phyloP scores from a whole-genome alignment of 1,140 invertebrate genomes.

The Panagrolaimus sp. region DNA sequence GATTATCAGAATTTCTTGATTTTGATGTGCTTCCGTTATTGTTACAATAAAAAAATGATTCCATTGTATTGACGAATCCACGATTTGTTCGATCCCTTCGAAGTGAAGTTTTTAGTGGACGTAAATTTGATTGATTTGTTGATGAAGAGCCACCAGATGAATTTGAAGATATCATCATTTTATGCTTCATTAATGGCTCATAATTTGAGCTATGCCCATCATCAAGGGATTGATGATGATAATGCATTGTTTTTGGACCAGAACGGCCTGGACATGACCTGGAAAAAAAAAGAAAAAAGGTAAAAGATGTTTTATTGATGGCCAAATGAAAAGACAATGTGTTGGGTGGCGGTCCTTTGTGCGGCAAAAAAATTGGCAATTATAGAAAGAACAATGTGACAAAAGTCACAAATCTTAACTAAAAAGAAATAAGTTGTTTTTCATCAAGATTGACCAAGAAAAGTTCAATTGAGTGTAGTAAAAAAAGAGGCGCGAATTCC shows the following conservation, averaged over 20 bases:
- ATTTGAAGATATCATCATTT: background rate
- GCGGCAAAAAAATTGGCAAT: background rate
- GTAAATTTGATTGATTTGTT: background rate
- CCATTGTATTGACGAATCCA: background rate
- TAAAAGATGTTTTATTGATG: background rate
- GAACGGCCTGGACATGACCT: slow-evolving; percentile 14
- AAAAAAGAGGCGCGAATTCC: no score
- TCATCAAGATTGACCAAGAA: no score
- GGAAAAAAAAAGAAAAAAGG: background rate
- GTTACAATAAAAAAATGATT: background rate
- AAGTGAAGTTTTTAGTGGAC: background rate
- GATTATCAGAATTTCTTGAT: background rate
- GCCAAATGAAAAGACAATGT: background rate
- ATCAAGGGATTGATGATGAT: background rate
- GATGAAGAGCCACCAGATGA: background rate
- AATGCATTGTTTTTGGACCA: slow-evolving; percentile 3
- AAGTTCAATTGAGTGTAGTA: slow-evolving; percentile 13
- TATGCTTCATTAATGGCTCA: background rate
- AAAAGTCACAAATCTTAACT: background rate
- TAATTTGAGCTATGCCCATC: slow-evolving; percentile 1
- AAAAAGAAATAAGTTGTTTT: no score
- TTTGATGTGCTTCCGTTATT: background rate
- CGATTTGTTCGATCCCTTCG: background rate
- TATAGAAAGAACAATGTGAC: background rate
- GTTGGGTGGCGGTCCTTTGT: background rate